Base-by-base conservation (phyloP, 2,888 invertebrate genomes). In the Drosophila barbarae region DNA sequence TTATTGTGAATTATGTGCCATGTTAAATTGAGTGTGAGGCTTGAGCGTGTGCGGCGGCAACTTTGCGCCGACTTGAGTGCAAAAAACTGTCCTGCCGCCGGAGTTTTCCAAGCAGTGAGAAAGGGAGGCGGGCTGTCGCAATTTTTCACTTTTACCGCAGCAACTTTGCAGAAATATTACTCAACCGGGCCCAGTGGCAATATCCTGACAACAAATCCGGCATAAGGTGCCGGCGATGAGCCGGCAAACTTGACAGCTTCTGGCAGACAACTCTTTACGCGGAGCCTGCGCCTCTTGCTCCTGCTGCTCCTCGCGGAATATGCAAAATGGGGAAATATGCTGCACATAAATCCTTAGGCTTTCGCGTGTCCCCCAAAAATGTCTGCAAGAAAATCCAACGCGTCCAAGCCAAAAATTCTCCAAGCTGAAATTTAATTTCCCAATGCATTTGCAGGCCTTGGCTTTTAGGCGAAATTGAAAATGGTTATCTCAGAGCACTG, bases 141-240 rank as follows among this genome's bases (percentile, higher is more conserved):
- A 79, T 79, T 84, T 84, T 84, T 84, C 79, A 79, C 82, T 84
- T 82, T 82, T 82, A 82, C 84, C 84, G 84, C 79, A 72, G 54
- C 66, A 71, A 79, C 84, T 84, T 79, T 79, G 66, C 82, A 74
- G 72, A 82, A 84, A 79, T 79, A 79, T 79, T 76, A 82, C 77
- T 82, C 76, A 70, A 66, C 56, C 49, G 51, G 51, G 57, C 55
- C 84, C 77, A 69, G 58, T 56, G 74, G 82, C 79, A 69, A 84
- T 82, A 78, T 82, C 64, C 84, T 76, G 79, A 84, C 79, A 79
- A 72, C 79, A 84, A 84, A 79, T 84, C 76, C 72, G 54, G 64
- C 55, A 83, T 73, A 81, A 84, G 78, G 84, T 79, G 84, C 61
- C 82, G 72, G 68, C 71, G 79, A 73, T 74, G 79, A 76, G 82